Evolutionary conservation across 2,888 invertebrate genomes (phyloP), one percentile per base, ranked within the genome.

Genomic region (Chorisops tibialis): DNA sequence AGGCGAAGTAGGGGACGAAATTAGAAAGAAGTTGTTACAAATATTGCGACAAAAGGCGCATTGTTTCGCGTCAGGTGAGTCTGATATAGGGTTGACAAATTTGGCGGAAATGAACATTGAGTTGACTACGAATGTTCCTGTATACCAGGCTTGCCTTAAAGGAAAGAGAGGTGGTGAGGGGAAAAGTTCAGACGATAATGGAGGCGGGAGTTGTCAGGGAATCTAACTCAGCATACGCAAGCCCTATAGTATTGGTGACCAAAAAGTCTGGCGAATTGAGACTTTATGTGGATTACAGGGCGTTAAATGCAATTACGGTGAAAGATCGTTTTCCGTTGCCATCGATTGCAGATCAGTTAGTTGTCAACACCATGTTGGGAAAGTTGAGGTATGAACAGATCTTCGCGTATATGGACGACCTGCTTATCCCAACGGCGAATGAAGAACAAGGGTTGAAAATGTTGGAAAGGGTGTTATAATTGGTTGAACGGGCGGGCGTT

Each of bases 271-370:
- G 21, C n/a, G 48, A 48, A n/a, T 18, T 22, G 6, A 18, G 48
- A 48, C n/a, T 48, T n/a, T 48, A 22, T 21, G 48, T 48, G 2
- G 48, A 48, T n/a, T 48, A 48, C 22, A 48, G 48, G n/a, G n/a
- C 21, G 24, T 22, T 48, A n/a, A 48, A 48, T 21, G 22, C 48
- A 19, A 48, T 22, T 12, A 48, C 48, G 11, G 24, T 48, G 2
- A 48, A 48, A 9, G 48, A 48, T 11, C 21, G 24, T 21, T 48
- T 21, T 48, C 48, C 48, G 9, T 22, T 48, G 12, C 48, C 48
- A 4, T n/a, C 9, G n/a, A 21, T 48, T 22, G 22, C 21, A 5
- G 48, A 48, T 21, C 48, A 48, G 24, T 12, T 48, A 22, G 48
- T 21, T n/a, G 11, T 39, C 4, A 6, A 39, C 11, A 39, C n/a